Base-by-base conservation (phyloP, 2,797 vertebrate genomes). In the Schizopygopsis malacanthus region DNA sequence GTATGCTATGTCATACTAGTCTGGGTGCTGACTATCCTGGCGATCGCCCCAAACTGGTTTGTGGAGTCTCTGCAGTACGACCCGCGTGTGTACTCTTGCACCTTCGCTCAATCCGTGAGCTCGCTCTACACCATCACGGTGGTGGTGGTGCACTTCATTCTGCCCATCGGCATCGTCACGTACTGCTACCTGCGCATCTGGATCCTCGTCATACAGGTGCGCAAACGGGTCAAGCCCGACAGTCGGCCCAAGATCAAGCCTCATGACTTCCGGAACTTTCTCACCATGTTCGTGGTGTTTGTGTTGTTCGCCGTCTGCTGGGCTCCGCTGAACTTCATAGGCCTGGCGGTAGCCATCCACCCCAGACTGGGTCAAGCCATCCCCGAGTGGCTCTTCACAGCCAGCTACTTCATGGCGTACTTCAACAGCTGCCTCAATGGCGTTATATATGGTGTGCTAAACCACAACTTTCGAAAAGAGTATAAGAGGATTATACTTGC, bases 341-440 rank as follows among this genome's bases (percentile, higher is more conserved):
- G 96, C 61, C 92, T 97, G 88, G 93, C 94, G 0, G 96, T 97
- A 90, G 96, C 95, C 0, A 87, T 96, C 71, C 93, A 95, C 83
- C 92, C 96, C 37, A 83, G 92, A 11, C 89, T 96, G 84, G 91
- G 92, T 67, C 90, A 69, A 13, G 92, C 92, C 25, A 96, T 97
- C 33, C 96, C 96, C 0, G 93, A 93, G 85, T 96, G 96, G 96
- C 94, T 97, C 39, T 97, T 97, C 90, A 96, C 95, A 0, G 95
- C 94, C 87, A 97, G 96, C 87, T 97, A 97, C 92, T 97, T 97
- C 87, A 96, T 96, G 96, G 96, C 96, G 0, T 97, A 97, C 85
- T 97, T 96, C 90, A 97, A 97, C 92, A 97, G 96, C 93, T 96
- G 96, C 88, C 94, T 97, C 85, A 97, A 97, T 3, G 96, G 96